Base-by-base conservation (phyloP, 2,888 invertebrate genomes). In the Morpho achilles region DNA sequence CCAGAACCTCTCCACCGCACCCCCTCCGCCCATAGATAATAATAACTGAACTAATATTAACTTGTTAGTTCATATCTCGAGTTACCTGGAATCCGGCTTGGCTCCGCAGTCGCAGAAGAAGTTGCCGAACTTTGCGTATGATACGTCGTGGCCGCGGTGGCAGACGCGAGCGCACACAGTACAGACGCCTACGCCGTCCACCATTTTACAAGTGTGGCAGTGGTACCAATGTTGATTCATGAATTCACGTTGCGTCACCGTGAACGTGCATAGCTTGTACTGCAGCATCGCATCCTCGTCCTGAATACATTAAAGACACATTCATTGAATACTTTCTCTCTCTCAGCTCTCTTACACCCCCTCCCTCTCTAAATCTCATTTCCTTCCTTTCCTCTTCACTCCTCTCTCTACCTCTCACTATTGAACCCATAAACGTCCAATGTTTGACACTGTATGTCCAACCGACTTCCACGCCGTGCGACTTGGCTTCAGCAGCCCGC, bases 71-170 rank as follows among this genome's bases (percentile, higher is more conserved):
- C 3, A 46, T 16, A 10, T 46, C 8, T 7, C 46, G 3, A 1
- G 48, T 46, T 59, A 91, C 91, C 90, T 91, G 0, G 89, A 89
- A 56, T 97, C 97, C 53, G 98, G 97, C 79, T 98, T 98, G 1
- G 98, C 98, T 2, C 99, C 99, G 79, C 99, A 99, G 82, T 99
- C 99, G 77, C 99, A 99, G 91, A 99, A 99, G 92, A 99, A 99
- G 76, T 98, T 98, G 1, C 99, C 99, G 79, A 96, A 98, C 82
- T 99, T 99, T 54, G 99, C 98, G 78, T 99, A 99, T 6, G 98
- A 88, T 1, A 99, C 95, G 80, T 99, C 99, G 78, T 99, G 99
- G 0, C 97, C 97, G 67, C 96, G 94, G 81, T 99, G 99, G 76
- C 99, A 99, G 7, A 99, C 99, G 56, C 97, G 93, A 0, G 99